Evolutionary conservation across 2,888 invertebrate genomes (phyloP), one percentile per base, ranked within the genome.

Genomic region (Merodon equestris): DNA sequence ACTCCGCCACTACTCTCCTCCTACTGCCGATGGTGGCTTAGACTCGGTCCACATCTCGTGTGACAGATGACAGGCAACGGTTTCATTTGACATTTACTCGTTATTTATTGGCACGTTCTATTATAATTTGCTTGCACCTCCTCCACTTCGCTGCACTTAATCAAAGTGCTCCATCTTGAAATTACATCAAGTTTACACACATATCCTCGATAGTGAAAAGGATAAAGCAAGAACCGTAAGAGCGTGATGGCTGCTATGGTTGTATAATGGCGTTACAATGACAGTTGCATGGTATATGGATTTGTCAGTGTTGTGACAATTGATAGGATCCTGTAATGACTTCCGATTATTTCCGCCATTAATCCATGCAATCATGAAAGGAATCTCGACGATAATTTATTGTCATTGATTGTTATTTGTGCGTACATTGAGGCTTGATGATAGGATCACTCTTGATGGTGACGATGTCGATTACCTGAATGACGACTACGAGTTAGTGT

Each of bases 281-380:
- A 27, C 27, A 27, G 27, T 27, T 27, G 27, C 27, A 27, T 27
- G 27, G 27, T 27, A 27, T 42, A 38, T 17, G 61, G 42, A 42
- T 48, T 53, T 76, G 71, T 66, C 76, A 57, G 45, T 60, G 1
- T 45, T 36, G 38, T 72, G 66, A 77, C 72, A 72, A 57, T 27
- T 68, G 67, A 54, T 63, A 63, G 67, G 63, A 58, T 56, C n/a
- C 44, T 53, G 48, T 77, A 68, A 73, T 72, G 73, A 73, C 73
- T 68, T 67, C 61, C 73, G 61, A 77, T 73, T 77, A 63, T 61
- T 73, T 56, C 63, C 63, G 67, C 72, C 67, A 73, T 77, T 77
- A 73, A 77, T 77, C 68, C 44, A 42, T 66, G 53, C 67, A 73
- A 74, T 74, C 74, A 68, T 60, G 74, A 53, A 72, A 53, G 57